Evolutionary conservation across 1,140 invertebrate genomes (phyloP).

Genomic region (Brachionus sp.): DNA sequence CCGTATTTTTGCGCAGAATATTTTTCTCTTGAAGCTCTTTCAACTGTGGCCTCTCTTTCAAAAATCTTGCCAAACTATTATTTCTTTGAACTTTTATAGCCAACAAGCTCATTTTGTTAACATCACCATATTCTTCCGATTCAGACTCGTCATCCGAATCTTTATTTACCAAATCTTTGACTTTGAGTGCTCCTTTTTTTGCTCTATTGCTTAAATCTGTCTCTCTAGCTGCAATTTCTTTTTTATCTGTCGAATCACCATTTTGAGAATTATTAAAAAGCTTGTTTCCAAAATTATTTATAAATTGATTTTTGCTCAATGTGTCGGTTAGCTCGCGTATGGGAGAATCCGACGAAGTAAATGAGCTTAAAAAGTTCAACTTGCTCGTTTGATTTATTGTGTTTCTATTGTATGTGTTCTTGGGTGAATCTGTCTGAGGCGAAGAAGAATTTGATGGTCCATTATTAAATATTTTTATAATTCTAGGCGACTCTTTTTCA

Average conservation of each 20-base stretch:
- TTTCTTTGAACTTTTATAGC: slow-evolving; percentile 47
- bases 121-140: slow-evolving; percentile 46
- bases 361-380: not conserved
- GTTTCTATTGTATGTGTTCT: not conserved
- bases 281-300: not conserved
- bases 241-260: not conserved
- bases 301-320: not conserved
- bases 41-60: slow-evolving; percentile 80
- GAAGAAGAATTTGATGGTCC: not conserved
- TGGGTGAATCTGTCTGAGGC: not conserved
- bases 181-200: slow-evolving; percentile 57
- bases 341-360: not conserved
- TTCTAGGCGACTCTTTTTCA: slow-evolving; percentile 27
- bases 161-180: slow-evolving; percentile 49
- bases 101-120: not conserved
- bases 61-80: slow-evolving; percentile 88
- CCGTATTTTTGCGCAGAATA: slow-evolving; percentile 84
- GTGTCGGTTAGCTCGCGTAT: not conserved
- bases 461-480: slow-evolving; percentile 9
- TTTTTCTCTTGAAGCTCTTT: slow-evolving; percentile 88
- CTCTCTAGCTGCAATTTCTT: slow-evolving; percentile 50
- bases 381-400: not conserved
- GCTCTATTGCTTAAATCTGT: slow-evolving; percentile 53
- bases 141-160: slow-evolving; percentile 38
- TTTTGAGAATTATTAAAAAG: not conserved